Evolutionary conservation across 2,797 vertebrate genomes (phyloP), one percentile per base, ranked within the genome.

Genomic region (Aphelocoma californica): DNA sequence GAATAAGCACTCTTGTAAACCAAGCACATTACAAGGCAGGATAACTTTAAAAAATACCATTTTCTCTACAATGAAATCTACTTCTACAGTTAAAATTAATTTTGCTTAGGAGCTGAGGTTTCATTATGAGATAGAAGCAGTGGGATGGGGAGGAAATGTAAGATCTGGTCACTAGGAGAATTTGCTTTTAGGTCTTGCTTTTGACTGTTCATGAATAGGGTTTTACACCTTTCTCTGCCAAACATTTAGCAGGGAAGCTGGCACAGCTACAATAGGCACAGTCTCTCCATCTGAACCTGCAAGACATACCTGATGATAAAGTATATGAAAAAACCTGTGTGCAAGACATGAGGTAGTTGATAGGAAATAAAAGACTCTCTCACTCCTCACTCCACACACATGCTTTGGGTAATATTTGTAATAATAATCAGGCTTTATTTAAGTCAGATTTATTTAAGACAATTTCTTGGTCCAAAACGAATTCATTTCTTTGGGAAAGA

Each of bases 241-340:
- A 81, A 84, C 12, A 53, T 86, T 90, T 90, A 88, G 80, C 80
- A 91, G 82, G 91, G 70, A 94, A 96, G 62, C 80, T 96, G 95
- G 92, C 85, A 91, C 42, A 88, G 25, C 48, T 79, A 70, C 85
- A 96, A 15, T 6, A 67, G 74, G 51, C 66, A 86, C 88, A 90
- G 83, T n/a, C 44, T 74, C 38, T 79, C 85, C 91, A 86, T 79
- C 88, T 93, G 86, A 96, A 88, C 58, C 72, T 12, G 21, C 72
- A 90, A 94, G 79, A 94, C 51, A 0, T 48, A 84, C 70, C 81
- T 92, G 80, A 81, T 93, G 83, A 61, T 58, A 42, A 79, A 84
- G 18, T 36, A 67, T 58, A 86, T 80, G 77, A 90, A 80, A 94
- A 94, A 91, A 6, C 6, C 38, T 38, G 32, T 38, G 18, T 83